Evolutionary conservation across 2,797 vertebrate species (phyloP).

Genomic region (Microtus obscurus): DNA sequence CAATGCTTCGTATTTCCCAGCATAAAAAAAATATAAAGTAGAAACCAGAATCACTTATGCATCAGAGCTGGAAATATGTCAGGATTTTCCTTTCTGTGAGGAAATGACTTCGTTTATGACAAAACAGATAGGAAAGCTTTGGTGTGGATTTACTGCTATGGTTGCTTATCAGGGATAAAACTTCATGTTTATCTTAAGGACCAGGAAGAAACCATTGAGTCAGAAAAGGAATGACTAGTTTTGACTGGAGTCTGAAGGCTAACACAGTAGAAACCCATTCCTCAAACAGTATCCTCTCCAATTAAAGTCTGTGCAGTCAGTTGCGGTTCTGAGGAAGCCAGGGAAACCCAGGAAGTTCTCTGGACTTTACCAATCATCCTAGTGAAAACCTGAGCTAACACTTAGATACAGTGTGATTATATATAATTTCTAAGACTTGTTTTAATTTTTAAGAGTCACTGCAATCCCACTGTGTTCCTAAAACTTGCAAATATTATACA

Average conservation of each 20-base stretch:
- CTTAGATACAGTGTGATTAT: neutral
- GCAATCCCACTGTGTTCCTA: neutral
- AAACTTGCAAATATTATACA: constrained; percentile 25
- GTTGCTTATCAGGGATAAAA: neutral
- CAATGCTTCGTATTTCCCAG: constrained; percentile 54
- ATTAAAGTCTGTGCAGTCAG: neutral
- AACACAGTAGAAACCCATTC: neutral
- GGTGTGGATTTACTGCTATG: constrained; percentile 19
- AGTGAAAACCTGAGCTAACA: neutral
- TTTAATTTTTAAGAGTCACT: constrained; percentile 24
- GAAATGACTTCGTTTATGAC: constrained; percentile 64
- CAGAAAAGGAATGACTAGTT: constrained; percentile 5
- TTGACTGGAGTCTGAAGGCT: neutral
- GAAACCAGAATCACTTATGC: constrained; percentile 52
- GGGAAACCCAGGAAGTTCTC: neutral
- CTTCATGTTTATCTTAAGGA: constrained; percentile 52
- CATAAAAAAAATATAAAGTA: constrained; percentile 48
- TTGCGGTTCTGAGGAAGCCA: neutral
- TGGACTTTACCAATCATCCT: neutral
- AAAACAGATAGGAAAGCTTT: neutral
- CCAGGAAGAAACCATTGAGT: neutral
- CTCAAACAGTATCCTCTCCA: neutral
- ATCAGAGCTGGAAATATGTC: constrained; percentile 40
- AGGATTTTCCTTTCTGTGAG: constrained; percentile 55
- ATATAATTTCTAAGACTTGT: neutral